These are phyloP conservation scores for Danio tinwini DNA, from an alignment of 2,797 vertebrate species.

Conservation along the genomic window DNA sequence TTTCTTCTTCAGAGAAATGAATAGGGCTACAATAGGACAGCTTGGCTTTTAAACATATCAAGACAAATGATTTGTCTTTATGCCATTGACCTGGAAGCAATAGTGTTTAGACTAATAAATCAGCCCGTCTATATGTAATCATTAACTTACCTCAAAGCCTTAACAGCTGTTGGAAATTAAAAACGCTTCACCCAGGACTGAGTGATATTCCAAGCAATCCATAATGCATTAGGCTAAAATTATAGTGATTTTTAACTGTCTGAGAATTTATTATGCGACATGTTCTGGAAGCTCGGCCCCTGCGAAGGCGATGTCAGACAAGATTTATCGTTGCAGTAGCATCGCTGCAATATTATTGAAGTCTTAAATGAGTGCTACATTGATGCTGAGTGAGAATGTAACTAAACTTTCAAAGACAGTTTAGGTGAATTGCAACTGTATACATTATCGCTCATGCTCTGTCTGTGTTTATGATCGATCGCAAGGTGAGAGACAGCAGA, in stretches of 20 bases:
- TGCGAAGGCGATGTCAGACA: conserved; percentile 88
- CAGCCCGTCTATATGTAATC: conserved; percentile 99
- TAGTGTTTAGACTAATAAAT: conserved; percentile 99
- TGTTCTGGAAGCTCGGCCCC: conserved; percentile 93
- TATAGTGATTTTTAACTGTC: conserved; percentile 99
- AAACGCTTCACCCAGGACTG: conserved; percentile 96
- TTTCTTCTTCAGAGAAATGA: conserved; percentile 80
- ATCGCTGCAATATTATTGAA: conserved; percentile 90
- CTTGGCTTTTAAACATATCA: conserved; percentile 96
- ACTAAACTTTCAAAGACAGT: conserved; percentile 85
- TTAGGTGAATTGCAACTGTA: conserved; percentile 80
- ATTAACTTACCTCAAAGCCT: conserved; percentile 98
- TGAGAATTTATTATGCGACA: conserved; percentile 97
- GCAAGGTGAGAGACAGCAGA: conserved; percentile 34
- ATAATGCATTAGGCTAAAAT: conserved; percentile 99
- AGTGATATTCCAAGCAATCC: conserved; percentile 99
- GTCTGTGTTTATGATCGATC: conserved; percentile 55
- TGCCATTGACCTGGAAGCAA: conserved; percentile 98
- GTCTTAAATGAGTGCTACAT: conserved; percentile 90
- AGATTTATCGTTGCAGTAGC: conserved; percentile 92
- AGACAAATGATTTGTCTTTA: conserved; percentile 99
- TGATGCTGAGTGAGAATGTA: conserved; percentile 85
- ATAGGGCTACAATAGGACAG: conserved; percentile 88
- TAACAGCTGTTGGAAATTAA: conserved; percentile 99
- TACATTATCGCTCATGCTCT: conserved; percentile 70